Evolutionary conservation across 1,140 invertebrate species (phyloP).

Genomic region (Lepidurus arcticus): DNA sequence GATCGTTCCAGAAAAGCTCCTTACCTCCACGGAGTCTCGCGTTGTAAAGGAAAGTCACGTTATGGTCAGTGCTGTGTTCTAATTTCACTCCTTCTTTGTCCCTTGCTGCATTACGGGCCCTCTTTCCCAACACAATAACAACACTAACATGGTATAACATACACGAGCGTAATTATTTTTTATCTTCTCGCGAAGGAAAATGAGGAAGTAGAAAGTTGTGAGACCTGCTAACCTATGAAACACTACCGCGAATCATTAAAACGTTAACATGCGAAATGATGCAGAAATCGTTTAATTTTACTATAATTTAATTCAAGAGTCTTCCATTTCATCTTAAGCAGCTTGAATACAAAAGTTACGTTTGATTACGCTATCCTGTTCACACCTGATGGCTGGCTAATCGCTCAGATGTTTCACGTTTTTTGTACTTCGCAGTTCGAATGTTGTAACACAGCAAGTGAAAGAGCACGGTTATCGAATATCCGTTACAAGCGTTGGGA

Average conservation of each 20-base stretch:
- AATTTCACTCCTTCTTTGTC: neutral
- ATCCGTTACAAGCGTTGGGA: neutral
- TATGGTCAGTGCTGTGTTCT: neutral
- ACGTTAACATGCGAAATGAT: too few relatives aligned
- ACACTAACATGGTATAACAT: neutral
- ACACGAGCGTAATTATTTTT: neutral
- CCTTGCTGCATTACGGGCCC: neutral
- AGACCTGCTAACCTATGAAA: neutral
- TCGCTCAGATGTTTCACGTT: too few relatives aligned
- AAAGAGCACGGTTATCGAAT: neutral
- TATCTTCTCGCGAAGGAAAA: neutral
- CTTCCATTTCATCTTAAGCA: too few relatives aligned
- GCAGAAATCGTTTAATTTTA: too few relatives aligned
- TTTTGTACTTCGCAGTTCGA: too few relatives aligned
- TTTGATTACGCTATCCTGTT: too few relatives aligned
- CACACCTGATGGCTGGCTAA: too few relatives aligned
- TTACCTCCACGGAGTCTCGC: neutral
- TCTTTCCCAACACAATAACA: neutral
- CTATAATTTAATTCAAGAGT: too few relatives aligned
- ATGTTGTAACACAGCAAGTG: too few relatives aligned
- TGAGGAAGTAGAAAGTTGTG: neutral
- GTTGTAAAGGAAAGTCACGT: neutral
- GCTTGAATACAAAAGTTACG: too few relatives aligned
- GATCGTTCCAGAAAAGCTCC: neutral
- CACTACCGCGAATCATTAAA: neutral